Conservation (phyloP, 2,113 vertebrate genomes). For the Sceloporus undulatus region DNA sequence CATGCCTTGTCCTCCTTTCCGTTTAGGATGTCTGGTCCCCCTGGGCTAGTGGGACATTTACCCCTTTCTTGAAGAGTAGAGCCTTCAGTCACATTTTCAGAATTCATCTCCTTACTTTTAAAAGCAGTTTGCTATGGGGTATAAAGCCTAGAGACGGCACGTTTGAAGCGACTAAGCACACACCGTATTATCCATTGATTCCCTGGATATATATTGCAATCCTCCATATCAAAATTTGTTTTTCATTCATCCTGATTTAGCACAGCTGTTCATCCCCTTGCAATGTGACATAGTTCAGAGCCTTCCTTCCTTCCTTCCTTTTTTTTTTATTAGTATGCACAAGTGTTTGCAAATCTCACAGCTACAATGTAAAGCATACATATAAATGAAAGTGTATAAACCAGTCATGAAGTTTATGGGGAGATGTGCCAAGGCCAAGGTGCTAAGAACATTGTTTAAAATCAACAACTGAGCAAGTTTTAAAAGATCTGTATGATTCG, state of each 20-base stretch:
- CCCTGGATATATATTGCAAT: not conserved
- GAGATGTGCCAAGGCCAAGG: constrained; percentile 23
- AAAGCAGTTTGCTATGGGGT: not conserved
- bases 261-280: not conserved
- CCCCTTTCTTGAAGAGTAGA: not conserved
- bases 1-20: too few relatives aligned
- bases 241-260: constrained; percentile 2
- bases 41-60: not conserved
- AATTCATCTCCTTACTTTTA: not conserved
- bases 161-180: not conserved
- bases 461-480: constrained; percentile 20
- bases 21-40: too few relatives aligned
- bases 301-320: not conserved
- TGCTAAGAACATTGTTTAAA: constrained; percentile 47
- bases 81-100: not conserved
- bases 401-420: constrained; percentile 22
- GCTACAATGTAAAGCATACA: constrained; percentile 1
- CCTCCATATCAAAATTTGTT: constrained; percentile 23
- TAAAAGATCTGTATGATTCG: constrained; percentile 47
- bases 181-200: not conserved
- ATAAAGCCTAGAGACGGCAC: not conserved
- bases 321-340: not conserved
- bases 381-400: constrained; percentile 1
- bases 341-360: not conserved
- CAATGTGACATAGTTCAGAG: not conserved